Evolutionary conservation across 1,140 invertebrate genomes (phyloP).

Genomic region (Chrysopa pallens): DNA sequence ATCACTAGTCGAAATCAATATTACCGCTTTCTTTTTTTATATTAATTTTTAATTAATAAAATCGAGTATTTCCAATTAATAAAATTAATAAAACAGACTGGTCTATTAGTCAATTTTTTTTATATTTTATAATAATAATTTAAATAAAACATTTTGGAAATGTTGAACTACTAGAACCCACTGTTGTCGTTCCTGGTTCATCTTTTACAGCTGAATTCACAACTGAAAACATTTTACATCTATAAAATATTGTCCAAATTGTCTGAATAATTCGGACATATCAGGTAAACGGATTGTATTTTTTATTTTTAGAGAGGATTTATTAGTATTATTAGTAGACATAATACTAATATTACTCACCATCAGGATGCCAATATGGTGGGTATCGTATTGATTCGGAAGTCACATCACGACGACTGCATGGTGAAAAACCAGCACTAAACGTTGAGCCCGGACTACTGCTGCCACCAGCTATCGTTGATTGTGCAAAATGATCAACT

Average conservation of each 20-base stretch:
- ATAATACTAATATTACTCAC: slow-evolving; percentile 9
- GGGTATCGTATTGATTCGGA: slow-evolving; percentile 17
- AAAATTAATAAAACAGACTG: too few species aligned
- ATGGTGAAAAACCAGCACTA: slow-evolving; percentile 5
- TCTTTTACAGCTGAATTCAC: slow-evolving; percentile 21
- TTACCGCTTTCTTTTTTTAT: too few species aligned
- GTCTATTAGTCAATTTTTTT: too few species aligned
- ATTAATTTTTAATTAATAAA: too few species aligned
- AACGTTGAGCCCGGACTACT: slow-evolving; percentile 9
- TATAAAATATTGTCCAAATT: too few species aligned
- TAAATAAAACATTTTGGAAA: slow-evolving; percentile 25
- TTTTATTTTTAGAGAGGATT: too few species aligned
- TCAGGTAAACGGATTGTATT: too few species aligned
- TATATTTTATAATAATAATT: slow-evolving; percentile 3
- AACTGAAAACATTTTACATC: slow-evolving; percentile 11
- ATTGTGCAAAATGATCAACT: slow-evolving; percentile 15
- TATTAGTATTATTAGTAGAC: too few species aligned
- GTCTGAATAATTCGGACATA: too few species aligned
- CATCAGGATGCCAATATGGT: slow-evolving; percentile 18
- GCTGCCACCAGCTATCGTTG: slow-evolving; percentile 17
- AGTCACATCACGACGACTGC: slow-evolving; percentile 16
- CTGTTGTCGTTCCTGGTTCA: slow-evolving; percentile 19
- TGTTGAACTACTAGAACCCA: slow-evolving; percentile 15
- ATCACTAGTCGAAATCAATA: too few species aligned
- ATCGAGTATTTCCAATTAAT: too few species aligned